Percentiles rank a stretch among this genome's conserved stretches.
These are phyloP conservation scores for Apus apus DNA, from an alignment of 2,113 vertebrate genomes.

Conservation along the genomic window DNA sequence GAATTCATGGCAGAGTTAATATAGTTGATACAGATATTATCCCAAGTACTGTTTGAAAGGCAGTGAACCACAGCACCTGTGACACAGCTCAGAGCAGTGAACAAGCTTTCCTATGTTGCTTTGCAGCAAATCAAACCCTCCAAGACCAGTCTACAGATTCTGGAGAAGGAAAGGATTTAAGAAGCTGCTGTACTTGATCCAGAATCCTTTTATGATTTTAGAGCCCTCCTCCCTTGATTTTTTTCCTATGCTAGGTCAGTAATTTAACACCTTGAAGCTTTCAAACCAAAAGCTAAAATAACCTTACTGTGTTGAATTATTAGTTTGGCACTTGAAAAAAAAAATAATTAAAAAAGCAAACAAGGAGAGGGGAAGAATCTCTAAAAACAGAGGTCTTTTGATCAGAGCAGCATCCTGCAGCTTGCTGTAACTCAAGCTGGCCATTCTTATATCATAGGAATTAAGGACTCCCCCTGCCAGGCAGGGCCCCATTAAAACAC, in stretches of 20 bases:
- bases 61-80: slow-evolving; percentile 31
- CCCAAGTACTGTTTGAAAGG: background rate
- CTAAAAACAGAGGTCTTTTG: slow-evolving; percentile 82
- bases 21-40: slow-evolving; percentile 29
- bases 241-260: slow-evolving; percentile 70
- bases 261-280: slow-evolving; percentile 78
- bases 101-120: background rate
- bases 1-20: background rate
- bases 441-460: slow-evolving; percentile 79
- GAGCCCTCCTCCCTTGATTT: slow-evolving; percentile 38
- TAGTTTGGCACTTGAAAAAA: slow-evolving; percentile 63
- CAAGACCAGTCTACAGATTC: slow-evolving; percentile 33
- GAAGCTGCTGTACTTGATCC: slow-evolving; percentile 60
- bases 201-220: slow-evolving; percentile 70
- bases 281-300: slow-evolving; percentile 75
- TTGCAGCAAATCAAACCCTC: slow-evolving; percentile 42
- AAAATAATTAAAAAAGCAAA: background rate
- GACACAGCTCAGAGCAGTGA: background rate
- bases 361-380: background rate
- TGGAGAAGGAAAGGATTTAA: slow-evolving; percentile 68
- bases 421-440: slow-evolving; percentile 81
- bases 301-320: slow-evolving; percentile 72
- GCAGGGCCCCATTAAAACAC: slow-evolving; percentile 81
- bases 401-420: slow-evolving; percentile 79
- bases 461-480: slow-evolving; percentile 79